A percentile compares a stretch with the other conserved stretches of the same genome.
These are phyloP conservation scores for Drosophila diplacantha DNA, from an alignment of 2,888 invertebrate genomes.

Conservation along the genomic window DNA sequence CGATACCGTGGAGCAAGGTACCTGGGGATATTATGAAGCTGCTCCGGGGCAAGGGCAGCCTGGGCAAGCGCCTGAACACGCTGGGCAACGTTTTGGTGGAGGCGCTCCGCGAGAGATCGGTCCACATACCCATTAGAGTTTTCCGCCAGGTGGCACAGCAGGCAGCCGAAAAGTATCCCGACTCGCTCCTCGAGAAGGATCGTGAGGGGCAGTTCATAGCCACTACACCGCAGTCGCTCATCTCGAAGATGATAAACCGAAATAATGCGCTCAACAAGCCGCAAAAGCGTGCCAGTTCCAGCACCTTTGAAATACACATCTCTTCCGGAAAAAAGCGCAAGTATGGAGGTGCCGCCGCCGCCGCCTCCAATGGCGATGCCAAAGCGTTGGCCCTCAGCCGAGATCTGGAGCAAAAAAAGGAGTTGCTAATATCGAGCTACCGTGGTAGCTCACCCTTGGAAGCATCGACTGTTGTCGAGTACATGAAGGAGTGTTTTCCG, in stretches of 20 bases:
- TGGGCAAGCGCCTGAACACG: constrained; percentile 62
- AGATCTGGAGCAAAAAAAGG: constrained; percentile 64
- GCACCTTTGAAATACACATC: constrained; percentile 52
- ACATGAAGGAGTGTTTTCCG: constrained; percentile 68
- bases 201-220: constrained; percentile 66
- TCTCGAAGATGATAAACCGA: constrained; percentile 65
- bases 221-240: constrained; percentile 63
- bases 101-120: constrained; percentile 56
- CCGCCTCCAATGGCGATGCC: constrained; percentile 54
- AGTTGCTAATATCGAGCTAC: constrained; percentile 58
- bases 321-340: constrained; percentile 56
- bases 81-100: constrained; percentile 61
- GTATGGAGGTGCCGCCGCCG: constrained; percentile 5
- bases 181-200: constrained; percentile 64
- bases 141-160: constrained; percentile 67
- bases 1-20: constrained; percentile 64
- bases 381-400: constrained; percentile 47
- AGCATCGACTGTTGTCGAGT: constrained; percentile 45
- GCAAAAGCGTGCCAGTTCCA: constrained; percentile 60
- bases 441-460: constrained; percentile 54
- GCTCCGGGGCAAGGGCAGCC: constrained; percentile 52
- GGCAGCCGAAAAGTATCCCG: constrained; percentile 64
- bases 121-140: constrained; percentile 59
- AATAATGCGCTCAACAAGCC: constrained; percentile 64
- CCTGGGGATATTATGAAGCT: constrained; percentile 65